Conservation (phyloP, 2,113 vertebrate species). For the Eolophus roseicapilla region DNA sequence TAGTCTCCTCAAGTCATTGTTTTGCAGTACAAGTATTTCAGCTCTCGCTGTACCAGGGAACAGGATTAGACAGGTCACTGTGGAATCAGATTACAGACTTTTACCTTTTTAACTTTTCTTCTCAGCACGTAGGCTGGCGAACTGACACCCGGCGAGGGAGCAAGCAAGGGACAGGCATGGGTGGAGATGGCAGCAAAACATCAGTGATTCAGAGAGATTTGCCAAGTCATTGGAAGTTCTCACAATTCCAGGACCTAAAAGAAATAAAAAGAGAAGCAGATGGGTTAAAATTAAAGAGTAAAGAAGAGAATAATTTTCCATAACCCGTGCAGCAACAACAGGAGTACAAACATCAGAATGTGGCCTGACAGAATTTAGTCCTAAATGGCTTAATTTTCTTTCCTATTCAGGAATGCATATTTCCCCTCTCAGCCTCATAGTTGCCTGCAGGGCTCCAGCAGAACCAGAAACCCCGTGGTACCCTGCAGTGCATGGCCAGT, state of each 20-base stretch:
- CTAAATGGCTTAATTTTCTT: background rate
- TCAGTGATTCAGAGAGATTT: background rate
- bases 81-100: conserved; percentile 71
- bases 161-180: conserved; percentile 32
- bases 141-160: conserved; percentile 34
- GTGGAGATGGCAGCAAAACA: background rate
- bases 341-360: background rate
- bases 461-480: accelerated
- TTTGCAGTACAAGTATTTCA: conserved; percentile 59
- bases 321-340: background rate
- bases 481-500: accelerated
- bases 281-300: background rate
- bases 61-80: conserved; percentile 75
- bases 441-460: background rate
- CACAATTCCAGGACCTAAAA: background rate
- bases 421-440: background rate
- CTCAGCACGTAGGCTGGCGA: conserved; percentile 68
- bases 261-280: background rate
- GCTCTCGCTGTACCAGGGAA: conserved; percentile 41
- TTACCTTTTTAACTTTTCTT: conserved; percentile 67
- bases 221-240: background rate
- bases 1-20: conserved; percentile 46
- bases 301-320: background rate
- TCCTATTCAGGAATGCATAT: background rate
- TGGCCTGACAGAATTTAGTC: background rate